These are phyloP conservation scores for Lampropteryx suffumata DNA, from an alignment of 2,888 invertebrate species.

Conservation along the genomic window DNA sequence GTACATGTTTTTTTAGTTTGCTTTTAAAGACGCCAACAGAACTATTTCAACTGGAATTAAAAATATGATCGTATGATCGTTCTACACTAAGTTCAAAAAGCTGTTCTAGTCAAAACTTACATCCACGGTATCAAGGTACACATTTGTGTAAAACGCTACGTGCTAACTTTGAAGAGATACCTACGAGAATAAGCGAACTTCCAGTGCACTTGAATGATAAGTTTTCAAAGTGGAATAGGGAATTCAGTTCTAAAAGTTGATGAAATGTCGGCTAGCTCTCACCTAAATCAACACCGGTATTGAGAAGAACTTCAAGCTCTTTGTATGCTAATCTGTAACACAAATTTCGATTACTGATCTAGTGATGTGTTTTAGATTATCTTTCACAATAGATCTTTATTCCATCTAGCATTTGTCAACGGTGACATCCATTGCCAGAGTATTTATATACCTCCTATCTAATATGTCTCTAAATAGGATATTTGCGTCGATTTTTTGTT, in stretches of 20 bases:
- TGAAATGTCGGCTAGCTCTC: constrained; percentile 47
- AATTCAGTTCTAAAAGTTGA: constrained; percentile 55
- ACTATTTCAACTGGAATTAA: too few species aligned
- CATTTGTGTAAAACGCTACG: constrained; percentile 74
- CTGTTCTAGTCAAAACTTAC: constrained; percentile 42
- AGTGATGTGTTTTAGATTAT: not conserved
- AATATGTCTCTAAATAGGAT: too few species aligned
- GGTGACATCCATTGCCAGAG: too few species aligned
- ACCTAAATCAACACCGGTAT: constrained; percentile 23
- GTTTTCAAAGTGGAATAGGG: constrained; percentile 60
- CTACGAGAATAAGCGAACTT: constrained; percentile 69
- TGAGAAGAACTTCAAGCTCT: constrained; percentile 10
- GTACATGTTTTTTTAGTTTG: too few species aligned
- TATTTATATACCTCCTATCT: too few species aligned
- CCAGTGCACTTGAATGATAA: constrained; percentile 70
- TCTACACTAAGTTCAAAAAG: too few species aligned
- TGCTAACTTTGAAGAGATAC: constrained; percentile 73
- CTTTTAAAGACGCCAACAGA: too few species aligned
- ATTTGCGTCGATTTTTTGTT: too few species aligned
- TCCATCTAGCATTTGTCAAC: too few species aligned
- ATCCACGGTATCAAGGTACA: constrained; percentile 59
- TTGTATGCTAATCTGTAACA: constrained; percentile 22
- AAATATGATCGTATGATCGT: too few species aligned
- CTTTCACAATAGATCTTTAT: too few species aligned
- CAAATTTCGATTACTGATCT: constrained; percentile 14